Base-by-base conservation (phyloP, 2,888 invertebrate species). In the Caenorhabditis uteleia region DNA sequence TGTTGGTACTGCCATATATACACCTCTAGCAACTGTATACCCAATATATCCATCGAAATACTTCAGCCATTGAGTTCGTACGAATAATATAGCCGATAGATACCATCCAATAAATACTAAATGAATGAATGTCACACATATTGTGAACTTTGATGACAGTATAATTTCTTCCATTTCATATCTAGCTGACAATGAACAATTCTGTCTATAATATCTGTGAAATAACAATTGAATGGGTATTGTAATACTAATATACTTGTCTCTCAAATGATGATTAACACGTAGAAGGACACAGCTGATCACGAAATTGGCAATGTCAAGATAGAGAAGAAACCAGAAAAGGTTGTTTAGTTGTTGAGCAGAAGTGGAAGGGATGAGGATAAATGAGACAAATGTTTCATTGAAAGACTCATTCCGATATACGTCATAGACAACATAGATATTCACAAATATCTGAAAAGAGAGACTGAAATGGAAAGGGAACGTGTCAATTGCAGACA, bases 51-150 rank as follows among this genome's bases (percentile, higher is more conserved):
- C 53, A 27, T 42, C 44, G 26, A 59, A 59, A 36, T 53, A 53
- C 14, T 43, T 38, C n/a, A 31, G 34, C 0, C 60, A 54, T 7
- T 44, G 21, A 3, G 53, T 53, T 14, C 60, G 47, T 5, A 54
- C 45, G 14, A 23, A 29, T 2, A 54, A 44, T 5, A 45, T 54
- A 1, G 48, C 36, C 7, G 44, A n/a, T 10, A 54, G 42, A 33
- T 60, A 60, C 43, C 48, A 44, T n/a, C 49, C 44, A 26, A 60
- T 38, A 23, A 60, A 60, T 7, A 60, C 14, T n/a, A 60, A 40
- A 44, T 60, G 48, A 4, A 48, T 29, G 29, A 40, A 54, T 25
- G 44, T 60, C 23, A 60, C 44, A 38, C 46, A 39, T 3, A 60
- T 44, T 3, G 60, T 54, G 40, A 60, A 60, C 18, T 54, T 44